These are phyloP conservation scores for Lucinisca nassula DNA, from an alignment of 2,888 invertebrate species.

Conservation along the genomic window DNA sequence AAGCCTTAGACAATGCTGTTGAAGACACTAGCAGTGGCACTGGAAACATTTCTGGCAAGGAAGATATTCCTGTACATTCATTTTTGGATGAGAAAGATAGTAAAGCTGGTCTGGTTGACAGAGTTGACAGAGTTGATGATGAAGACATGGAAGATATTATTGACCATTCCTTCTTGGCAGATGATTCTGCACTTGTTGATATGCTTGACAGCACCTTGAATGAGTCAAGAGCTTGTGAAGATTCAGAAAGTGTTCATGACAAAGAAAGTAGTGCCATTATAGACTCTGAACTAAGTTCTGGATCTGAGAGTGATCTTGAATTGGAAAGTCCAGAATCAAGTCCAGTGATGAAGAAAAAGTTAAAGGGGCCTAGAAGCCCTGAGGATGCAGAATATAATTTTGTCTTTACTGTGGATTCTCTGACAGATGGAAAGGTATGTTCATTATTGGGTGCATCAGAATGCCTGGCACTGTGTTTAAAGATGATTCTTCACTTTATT, in stretches of 20 bases:
- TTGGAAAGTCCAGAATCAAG: constrained; percentile 42
- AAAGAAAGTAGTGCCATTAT: neutral
- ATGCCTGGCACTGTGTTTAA: no score
- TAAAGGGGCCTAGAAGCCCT: constrained; percentile 14
- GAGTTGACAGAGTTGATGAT: neutral
- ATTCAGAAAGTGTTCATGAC: neutral
- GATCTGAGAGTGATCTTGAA: constrained; percentile 34
- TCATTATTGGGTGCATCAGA: no score
- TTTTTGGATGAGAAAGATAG: neutral
- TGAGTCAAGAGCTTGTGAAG: neutral
- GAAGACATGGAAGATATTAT: constrained; percentile 11
- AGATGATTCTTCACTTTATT: no score
- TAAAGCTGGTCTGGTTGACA: neutral
- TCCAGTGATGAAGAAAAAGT: constrained; percentile 20
- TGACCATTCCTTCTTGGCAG: neutral
- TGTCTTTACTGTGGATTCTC: constrained; percentile 80
- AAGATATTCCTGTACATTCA: constrained; percentile 22
- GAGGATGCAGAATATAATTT: constrained; percentile 68
- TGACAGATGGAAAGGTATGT: constrained; percentile 84
- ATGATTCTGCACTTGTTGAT: neutral
- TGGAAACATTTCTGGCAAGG: neutral
- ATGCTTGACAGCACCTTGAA: neutral
- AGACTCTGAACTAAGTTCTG: neutral
- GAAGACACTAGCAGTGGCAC: neutral
- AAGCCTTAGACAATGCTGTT: neutral